phyloP scores from a whole-genome alignment of 2,888 invertebrate genomes.

The Tipula helvola region DNA sequence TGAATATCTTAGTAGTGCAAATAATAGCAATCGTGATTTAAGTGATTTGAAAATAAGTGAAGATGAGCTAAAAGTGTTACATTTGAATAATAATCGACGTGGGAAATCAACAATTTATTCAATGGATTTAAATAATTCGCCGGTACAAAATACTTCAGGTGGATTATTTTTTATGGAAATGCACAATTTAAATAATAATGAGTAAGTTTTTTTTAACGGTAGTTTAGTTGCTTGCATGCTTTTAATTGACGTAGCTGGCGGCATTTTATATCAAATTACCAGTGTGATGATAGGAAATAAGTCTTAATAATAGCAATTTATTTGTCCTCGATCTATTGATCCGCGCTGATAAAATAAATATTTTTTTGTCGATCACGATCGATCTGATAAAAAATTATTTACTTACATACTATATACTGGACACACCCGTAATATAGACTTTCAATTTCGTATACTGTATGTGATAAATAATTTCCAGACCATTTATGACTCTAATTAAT shows the following conservation, averaged over 20 bases:
- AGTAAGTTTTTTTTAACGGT: neutral
- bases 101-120: neutral
- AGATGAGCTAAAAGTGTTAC: conserved; percentile 32
- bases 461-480: neutral
- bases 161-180: neutral
- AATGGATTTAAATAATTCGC: neutral
- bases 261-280: neutral
- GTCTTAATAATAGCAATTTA: neutral
- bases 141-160: neutral
- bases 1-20: neutral
- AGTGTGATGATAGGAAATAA: neutral
- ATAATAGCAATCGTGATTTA: conserved; percentile 10
- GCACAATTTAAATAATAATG: neutral
- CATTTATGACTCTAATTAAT: neutral
- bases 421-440: neutral
- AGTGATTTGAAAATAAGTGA: conserved; percentile 23
- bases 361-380: neutral
- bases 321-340: neutral
- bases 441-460: neutral
- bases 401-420: neutral
- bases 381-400: neutral
- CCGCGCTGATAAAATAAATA: neutral
- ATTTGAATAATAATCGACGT: conserved; percentile 23
- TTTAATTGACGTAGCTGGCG: neutral
- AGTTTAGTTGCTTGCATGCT: neutral